These are phyloP conservation scores for Pseudomyrmex flavicornis DNA, from an alignment of 1,140 invertebrate genomes.

Conservation along the genomic window DNA sequence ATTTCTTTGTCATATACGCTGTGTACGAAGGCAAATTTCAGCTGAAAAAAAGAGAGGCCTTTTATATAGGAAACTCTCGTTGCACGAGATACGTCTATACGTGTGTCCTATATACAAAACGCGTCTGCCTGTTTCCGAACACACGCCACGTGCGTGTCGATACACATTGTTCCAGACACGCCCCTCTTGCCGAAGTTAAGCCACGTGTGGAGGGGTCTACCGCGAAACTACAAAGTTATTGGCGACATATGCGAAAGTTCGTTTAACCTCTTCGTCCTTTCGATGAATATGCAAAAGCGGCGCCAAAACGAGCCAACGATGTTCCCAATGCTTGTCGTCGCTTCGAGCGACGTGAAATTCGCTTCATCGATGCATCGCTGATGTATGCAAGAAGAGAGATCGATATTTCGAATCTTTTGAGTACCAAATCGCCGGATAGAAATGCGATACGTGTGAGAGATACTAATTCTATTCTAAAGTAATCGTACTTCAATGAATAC, in stretches of 20 bases:
- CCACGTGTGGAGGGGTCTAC: slow-evolving; percentile 52
- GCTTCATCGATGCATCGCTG: slow-evolving; percentile 70
- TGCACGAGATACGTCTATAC: neutral
- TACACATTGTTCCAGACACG: slow-evolving; percentile 32
- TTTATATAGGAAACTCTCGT: slow-evolving; percentile 16
- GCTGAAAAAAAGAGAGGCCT: no score
- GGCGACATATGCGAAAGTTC: slow-evolving; percentile 77
- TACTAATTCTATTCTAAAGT: neutral
- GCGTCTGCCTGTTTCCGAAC: slow-evolving; percentile 21
- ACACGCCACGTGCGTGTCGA: slow-evolving; percentile 37
- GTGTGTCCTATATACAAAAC: slow-evolving; percentile 1
- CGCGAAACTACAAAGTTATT: slow-evolving; percentile 69
- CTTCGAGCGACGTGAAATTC: slow-evolving; percentile 72
- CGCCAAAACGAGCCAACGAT: slow-evolving; percentile 76
- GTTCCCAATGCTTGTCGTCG: slow-evolving; percentile 71
- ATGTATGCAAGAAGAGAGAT: slow-evolving; percentile 1
- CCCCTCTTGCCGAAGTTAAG: slow-evolving; percentile 44
- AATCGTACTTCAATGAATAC: neutral
- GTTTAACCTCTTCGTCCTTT: slow-evolving; percentile 38
- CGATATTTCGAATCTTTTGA: slow-evolving; percentile 40
- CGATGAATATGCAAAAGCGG: slow-evolving; percentile 80
- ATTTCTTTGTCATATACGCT: no score
- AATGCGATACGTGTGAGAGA: slow-evolving; percentile 11
- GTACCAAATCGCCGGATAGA: slow-evolving; percentile 7
- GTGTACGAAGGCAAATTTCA: no score